Evolutionary conservation across 2,888 invertebrate species (phyloP), one percentile per base, ranked within the genome.

Genomic region (Spicauda simplicius): DNA sequence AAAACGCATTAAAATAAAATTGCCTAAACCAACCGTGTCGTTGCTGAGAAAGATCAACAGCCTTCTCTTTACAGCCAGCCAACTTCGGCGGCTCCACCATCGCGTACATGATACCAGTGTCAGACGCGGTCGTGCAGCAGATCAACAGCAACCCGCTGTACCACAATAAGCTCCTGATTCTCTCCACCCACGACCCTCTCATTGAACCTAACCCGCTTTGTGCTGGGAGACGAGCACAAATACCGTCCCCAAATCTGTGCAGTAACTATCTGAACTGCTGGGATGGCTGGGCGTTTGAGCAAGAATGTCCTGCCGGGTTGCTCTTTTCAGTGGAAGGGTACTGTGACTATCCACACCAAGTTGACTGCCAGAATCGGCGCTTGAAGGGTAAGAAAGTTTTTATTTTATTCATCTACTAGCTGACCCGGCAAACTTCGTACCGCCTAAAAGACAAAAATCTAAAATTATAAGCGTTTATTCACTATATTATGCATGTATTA

Each of bases 251-350:
- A 0, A 89, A 83, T 33, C 82, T 91, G 6, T 96, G 96, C 76
- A 93, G 94, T 53, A 95, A 93, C 75, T 96, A 95, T 80, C 77
- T 96, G 14, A 96, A 96, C 81, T 96, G 96, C 79, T 96, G 96
- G 96, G 95, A 96, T 74, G 96, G 95, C 0, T 92, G 93, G 73
- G 95, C 94, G 0, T 90, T 94, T 25, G 96, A 96, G 74, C 95
- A 96, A 80, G 93, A 94, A 19, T 96, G 96, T 71, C 95, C 96
- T 0, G 84, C 86, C 11, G 95, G 95, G 0, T 79, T 96, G 5
- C 78, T 95, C 48, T 96, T 96, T 82, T 95, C 95, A 0, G 91
- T 81, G 18, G 86, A 91, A 54, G 94, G 92, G 0, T 95, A 94
- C 73, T 96, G 96, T 70, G 96, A 96, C 76, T 96, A 94, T 76